Conservation (phyloP, 2,113 vertebrate genomes). For the Cryptotis parvus region DNA sequence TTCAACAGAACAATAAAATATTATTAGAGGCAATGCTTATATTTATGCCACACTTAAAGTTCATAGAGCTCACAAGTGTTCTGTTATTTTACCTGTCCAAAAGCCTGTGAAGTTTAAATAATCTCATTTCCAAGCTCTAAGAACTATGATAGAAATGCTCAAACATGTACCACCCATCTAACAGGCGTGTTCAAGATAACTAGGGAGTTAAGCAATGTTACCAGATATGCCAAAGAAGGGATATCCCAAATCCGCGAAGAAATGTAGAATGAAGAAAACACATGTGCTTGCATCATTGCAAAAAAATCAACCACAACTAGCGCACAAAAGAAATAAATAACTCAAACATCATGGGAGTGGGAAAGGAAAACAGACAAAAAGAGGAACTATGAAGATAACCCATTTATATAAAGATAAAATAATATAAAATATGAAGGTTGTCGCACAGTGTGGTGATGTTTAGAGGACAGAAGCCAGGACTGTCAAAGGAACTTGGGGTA, state of each 20-base stretch:
- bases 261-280: neutral
- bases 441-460: neutral
- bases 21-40: neutral
- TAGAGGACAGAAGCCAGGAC: neutral
- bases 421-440: too few relatives aligned
- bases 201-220: neutral
- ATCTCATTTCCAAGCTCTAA: neutral
- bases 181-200: neutral
- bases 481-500: too few relatives aligned
- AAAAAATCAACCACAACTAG: neutral
- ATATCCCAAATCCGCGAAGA: neutral
- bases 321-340: neutral
- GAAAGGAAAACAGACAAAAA: neutral
- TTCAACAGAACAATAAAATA: neutral
- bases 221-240: neutral
- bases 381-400: neutral
- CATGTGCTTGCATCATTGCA: too few relatives aligned
- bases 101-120: neutral
- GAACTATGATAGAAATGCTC: neutral
- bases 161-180: fast-evolving
- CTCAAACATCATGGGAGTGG: neutral
- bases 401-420: neutral
- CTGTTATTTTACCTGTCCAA: neutral
- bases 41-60: neutral
- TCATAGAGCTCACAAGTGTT: neutral